Evolutionary conservation across 2,113 vertebrate species (phyloP), one percentile per base, ranked within the genome.

Genomic region (Polyodon spathula): DNA sequence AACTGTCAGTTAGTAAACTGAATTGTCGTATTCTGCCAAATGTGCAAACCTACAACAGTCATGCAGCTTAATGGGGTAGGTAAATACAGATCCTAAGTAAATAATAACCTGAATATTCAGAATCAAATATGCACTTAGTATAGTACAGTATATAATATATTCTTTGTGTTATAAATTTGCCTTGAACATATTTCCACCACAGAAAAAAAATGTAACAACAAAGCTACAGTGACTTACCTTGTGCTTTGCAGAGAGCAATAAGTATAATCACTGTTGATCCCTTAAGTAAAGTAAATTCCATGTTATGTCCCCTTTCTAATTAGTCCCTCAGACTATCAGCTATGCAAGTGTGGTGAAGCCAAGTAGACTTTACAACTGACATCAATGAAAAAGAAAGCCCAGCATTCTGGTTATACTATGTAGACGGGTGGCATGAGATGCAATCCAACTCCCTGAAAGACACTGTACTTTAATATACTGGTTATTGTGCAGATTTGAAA

Each of bases 221-320:
- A 43, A 58, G 4, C 41, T 54, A 48, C 61, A 39, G 1, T 60
- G 62, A n/a, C 68, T 16, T 86, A 88, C 86, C 84, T 80, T 86
- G 70, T 69, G 63, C 66, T 17, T 54, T 75, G 72, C 71, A 77
- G 40, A 69, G 68, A 58, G 67, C 71, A 58, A 76, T 71, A 57
- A 81, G 68, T 59, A 80, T 72, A 65, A 79, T 58, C 69, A 73
- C 50, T 37, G 82, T 61, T 62, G 80, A 65, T 76, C 81, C 70
- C 65, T 75, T 82, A 51, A 71, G 69, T 71, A 72, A 43, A 60
- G 54, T 52, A 60, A 63, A 70, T 40, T 77, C 76, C 84, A 87
- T 88, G 50, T 50, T 50, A 50, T 50, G 15, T 50, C 15, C 12
- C 12, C 48, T 14, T 50, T 6, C 15, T 2, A 27, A n/a, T 6